Percentiles rank a stretch among this genome's conserved stretches.
Evolutionary conservation across 2,797 vertebrate genomes (phyloP).

Genomic region (Acanthopagrus latus): DNA sequence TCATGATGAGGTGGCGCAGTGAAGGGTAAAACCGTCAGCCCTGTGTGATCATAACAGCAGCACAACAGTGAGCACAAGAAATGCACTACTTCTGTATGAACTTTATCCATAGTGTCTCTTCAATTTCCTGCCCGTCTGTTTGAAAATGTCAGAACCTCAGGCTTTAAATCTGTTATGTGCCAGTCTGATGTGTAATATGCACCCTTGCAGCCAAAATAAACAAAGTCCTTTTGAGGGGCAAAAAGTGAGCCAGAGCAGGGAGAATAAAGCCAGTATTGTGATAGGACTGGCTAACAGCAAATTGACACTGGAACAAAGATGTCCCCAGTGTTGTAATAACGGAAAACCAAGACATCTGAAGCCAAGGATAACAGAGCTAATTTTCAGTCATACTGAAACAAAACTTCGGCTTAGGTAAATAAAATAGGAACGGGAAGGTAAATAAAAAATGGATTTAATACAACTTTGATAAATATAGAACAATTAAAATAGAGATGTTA

Average conservation of each 20-base stretch:
- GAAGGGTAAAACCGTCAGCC: no score
- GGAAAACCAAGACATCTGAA: slow-evolving; percentile 46
- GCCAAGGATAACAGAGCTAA: slow-evolving; percentile 34
- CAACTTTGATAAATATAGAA: no score
- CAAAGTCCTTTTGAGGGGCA: slow-evolving; percentile 44
- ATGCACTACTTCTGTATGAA: neutral
- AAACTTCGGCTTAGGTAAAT: neutral
- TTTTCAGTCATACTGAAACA: neutral
- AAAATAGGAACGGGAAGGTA: no score
- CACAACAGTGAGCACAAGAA: neutral
- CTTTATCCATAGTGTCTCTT: neutral
- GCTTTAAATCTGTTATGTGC: slow-evolving; percentile 42
- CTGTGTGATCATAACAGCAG: neutral
- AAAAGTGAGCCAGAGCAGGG: slow-evolving; percentile 25
- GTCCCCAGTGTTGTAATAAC: slow-evolving; percentile 41
- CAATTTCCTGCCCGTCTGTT: slow-evolving; percentile 16
- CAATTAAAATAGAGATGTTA: no score
- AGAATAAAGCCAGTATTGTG: slow-evolving; percentile 15
- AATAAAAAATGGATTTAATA: no score
- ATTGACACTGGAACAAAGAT: slow-evolving; percentile 59
- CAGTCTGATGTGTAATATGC: slow-evolving; percentile 50
- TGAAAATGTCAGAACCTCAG: slow-evolving; percentile 25
- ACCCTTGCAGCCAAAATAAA: slow-evolving; percentile 49
- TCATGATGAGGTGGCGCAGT: no score
- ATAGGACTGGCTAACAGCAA: slow-evolving; percentile 62